A percentile compares a stretch with the other conserved stretches of the same genome.
phyloP scores from a whole-genome alignment of 2,113 vertebrate species.

The Festucalex cinctus region DNA sequence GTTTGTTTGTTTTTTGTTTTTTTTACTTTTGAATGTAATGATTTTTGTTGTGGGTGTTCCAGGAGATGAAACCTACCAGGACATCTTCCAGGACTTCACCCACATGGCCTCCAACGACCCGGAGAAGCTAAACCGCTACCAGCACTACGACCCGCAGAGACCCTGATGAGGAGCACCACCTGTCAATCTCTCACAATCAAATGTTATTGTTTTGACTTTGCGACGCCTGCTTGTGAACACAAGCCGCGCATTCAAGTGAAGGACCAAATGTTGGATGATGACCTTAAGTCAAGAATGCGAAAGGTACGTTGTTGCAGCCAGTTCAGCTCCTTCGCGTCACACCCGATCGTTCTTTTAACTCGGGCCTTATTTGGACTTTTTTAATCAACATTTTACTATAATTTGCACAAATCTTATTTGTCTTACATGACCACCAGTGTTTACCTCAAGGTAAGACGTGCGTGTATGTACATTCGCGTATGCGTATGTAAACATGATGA shows the following conservation, averaged over 20 bases:
- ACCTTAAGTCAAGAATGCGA: conserved; percentile 8
- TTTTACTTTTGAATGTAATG: neutral
- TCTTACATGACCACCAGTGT: conserved; percentile 42
- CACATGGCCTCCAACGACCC: conserved; percentile 98
- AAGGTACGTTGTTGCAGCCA: conserved; percentile 43
- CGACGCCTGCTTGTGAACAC: neutral
- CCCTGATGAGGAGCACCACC: conserved; percentile 62
- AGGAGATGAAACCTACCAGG: conserved; percentile 98
- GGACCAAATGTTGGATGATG: neutral
- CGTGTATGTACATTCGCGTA: conserved; percentile 37
- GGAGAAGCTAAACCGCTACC: conserved; percentile 93
- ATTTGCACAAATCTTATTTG: conserved; percentile 45
- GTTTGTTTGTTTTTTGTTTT: neutral
- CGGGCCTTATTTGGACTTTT: conserved; percentile 6
- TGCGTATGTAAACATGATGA: conserved; percentile 11
- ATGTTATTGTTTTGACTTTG: neutral
- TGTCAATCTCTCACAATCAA: neutral
- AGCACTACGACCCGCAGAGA: conserved; percentile 77
- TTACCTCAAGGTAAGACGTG: conserved; percentile 46
- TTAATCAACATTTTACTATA: conserved; percentile 21
- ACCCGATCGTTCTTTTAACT: neutral
- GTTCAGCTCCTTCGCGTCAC: neutral
- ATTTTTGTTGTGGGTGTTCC: conserved; percentile 22
- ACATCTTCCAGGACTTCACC: conserved; percentile 97
- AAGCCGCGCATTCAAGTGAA: conserved; percentile 12